phyloP scores from a whole-genome alignment of 2,888 invertebrate genomes.

The Mythimna albipuncta region DNA sequence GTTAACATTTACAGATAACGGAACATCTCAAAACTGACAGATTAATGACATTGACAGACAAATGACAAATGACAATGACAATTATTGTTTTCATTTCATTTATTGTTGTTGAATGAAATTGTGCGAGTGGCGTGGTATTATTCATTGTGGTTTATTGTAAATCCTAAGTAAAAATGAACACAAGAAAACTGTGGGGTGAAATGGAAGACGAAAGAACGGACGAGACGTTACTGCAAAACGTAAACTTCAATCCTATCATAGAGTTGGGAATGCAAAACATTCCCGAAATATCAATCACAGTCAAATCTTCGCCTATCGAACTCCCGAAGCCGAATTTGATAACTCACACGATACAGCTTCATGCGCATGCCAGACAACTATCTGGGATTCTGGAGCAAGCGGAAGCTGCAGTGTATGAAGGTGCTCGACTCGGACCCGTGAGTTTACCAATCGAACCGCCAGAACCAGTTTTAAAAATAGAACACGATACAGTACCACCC shows the following conservation, averaged over 20 bases:
- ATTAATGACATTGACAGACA: too few relatives aligned
- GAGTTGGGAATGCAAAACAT: constrained; percentile 89
- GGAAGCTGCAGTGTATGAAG: constrained; percentile 81
- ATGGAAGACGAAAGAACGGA: constrained; percentile 81
- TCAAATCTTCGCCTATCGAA: constrained; percentile 86
- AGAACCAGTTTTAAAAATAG: constrained; percentile 77
- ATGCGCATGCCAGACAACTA: constrained; percentile 81
- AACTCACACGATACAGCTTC: constrained; percentile 86
- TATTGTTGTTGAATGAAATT: too few relatives aligned
- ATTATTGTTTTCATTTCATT: too few relatives aligned
- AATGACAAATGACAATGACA: too few relatives aligned
- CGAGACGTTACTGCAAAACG: constrained; percentile 81
- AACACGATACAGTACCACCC: constrained; percentile 80
- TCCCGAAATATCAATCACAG: constrained; percentile 86
- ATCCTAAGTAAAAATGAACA: constrained; percentile 67
- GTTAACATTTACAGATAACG: background rate
- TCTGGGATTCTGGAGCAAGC: constrained; percentile 81
- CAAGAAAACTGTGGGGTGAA: constrained; percentile 85
- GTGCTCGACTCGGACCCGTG: constrained; percentile 77
- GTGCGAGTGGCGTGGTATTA: too few relatives aligned
- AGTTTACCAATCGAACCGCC: constrained; percentile 81
- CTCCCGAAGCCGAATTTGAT: constrained; percentile 85
- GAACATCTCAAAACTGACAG: background rate
- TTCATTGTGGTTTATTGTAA: background rate
- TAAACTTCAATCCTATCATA: constrained; percentile 88